Conservation (phyloP, 92 coral and sea anemone species). For the Bergia puertoricense region DNA sequence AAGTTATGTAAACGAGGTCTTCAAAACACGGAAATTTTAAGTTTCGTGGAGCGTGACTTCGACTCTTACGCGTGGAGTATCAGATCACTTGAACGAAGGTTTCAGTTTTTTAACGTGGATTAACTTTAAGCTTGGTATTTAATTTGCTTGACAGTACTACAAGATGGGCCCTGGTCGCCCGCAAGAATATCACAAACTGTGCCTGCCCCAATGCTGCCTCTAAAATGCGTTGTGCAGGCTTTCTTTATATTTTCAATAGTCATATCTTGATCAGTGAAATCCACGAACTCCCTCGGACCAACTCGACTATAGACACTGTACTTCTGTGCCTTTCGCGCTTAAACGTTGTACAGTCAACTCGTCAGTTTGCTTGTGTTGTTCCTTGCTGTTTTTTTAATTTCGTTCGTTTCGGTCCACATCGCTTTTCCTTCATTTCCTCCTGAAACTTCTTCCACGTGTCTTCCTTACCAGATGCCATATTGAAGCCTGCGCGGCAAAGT, state of each 20-base stretch:
- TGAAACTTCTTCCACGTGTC: no score
- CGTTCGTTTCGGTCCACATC: slow-evolving; percentile 16
- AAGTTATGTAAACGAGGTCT: slow-evolving; percentile 24
- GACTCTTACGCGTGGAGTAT: slow-evolving; percentile 22
- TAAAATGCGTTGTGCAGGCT: slow-evolving; percentile 28
- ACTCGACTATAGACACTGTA: slow-evolving; percentile 19
- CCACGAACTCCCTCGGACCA: not conserved
- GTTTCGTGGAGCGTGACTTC: slow-evolving; percentile 23
- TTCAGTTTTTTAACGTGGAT: slow-evolving; percentile 28
- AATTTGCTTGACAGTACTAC: not conserved
- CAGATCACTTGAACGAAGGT: slow-evolving; percentile 25
- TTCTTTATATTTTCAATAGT: slow-evolving; percentile 19
- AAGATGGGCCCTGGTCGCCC: slow-evolving; percentile 33
- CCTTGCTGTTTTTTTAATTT: slow-evolving; percentile 1
- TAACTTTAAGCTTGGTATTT: slow-evolving; percentile 27
- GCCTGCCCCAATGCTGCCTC: not conserved
- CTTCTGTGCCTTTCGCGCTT: not conserved
- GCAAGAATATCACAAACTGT: not conserved
- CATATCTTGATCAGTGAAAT: not conserved
- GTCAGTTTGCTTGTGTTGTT: slow-evolving; percentile 4
- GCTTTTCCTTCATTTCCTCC: slow-evolving; percentile 5
- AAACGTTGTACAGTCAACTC: slow-evolving; percentile 14
- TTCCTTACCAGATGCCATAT: no score
- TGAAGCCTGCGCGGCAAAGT: no score
- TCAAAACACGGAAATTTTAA: slow-evolving; percentile 34